These are phyloP conservation scores for Psilopsiagon aymara DNA, from an alignment of 2,113 vertebrate genomes.

Conservation along the genomic window DNA sequence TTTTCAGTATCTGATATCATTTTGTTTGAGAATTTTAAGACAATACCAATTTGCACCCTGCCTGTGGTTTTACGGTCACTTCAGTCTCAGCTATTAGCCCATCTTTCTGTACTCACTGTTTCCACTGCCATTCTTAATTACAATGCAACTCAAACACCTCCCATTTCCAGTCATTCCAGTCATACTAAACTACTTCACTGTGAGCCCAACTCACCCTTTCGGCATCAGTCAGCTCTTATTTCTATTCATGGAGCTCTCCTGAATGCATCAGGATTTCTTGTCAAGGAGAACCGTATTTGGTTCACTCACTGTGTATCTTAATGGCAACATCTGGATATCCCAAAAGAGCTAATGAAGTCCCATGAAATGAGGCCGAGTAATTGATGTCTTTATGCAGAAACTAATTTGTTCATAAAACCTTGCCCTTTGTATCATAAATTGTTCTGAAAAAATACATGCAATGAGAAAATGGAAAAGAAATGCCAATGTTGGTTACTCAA, in stretches of 20 bases:
- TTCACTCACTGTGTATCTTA: not conserved
- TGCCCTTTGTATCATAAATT: slow-evolving; percentile 39
- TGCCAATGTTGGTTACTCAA: not conserved
- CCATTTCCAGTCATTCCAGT: not conserved
- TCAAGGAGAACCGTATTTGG: not conserved
- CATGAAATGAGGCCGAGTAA: slow-evolving; percentile 36
- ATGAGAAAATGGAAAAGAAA: slow-evolving; percentile 50
- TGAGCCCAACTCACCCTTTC: not conserved
- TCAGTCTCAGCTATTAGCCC: not conserved
- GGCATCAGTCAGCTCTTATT: not conserved
- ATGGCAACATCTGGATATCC: not conserved
- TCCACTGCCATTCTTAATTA: not conserved
- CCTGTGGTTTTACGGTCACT: not conserved
- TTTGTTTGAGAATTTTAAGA: not conserved
- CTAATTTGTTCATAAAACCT: slow-evolving; percentile 44
- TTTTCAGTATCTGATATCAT: not conserved
- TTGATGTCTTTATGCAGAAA: slow-evolving; percentile 47
- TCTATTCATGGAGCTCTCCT: not conserved
- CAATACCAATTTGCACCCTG: not conserved
- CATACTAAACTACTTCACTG: not conserved
- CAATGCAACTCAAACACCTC: not conserved
- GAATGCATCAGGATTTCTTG: not conserved
- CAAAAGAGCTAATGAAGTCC: slow-evolving; percentile 5
- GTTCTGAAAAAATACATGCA: not conserved
- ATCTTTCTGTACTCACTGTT: not conserved